These are phyloP conservation scores for Chaitophorus viminalis DNA, from an alignment of 2,888 invertebrate species.

Conservation along the genomic window DNA sequence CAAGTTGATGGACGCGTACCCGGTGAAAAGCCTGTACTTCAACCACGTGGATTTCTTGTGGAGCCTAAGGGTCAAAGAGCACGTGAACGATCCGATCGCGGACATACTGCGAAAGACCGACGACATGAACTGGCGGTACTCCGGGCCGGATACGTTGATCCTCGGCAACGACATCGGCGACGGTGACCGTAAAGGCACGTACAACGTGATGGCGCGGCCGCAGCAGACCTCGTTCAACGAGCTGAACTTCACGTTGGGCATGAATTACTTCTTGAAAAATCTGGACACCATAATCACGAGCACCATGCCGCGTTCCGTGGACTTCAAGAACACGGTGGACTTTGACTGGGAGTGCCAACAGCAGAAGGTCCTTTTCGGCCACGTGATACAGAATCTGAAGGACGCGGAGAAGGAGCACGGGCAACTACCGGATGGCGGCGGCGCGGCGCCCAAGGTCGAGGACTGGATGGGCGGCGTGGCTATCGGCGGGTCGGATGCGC, in stretches of 20 bases:
- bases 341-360: conserved; percentile 3
- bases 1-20: conserved; percentile 69
- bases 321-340: background rate
- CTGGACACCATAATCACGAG: conserved; percentile 31
- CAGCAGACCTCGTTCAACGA: background rate
- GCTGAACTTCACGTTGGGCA: background rate
- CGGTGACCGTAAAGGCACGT: background rate
- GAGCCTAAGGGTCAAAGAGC: conserved; percentile 64
- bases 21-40: conserved; percentile 71
- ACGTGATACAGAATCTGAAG: background rate
- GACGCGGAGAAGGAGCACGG: background rate
- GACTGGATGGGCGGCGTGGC: background rate
- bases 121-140: background rate
- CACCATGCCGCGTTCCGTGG: background rate
- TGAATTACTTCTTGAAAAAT: background rate
- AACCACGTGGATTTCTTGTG: conserved; percentile 79
- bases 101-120: conserved; percentile 23
- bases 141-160: background rate
- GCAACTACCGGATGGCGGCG: background rate
- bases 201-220: background rate
- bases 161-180: background rate
- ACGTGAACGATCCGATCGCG: conserved; percentile 31
- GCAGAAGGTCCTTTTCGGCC: conserved; percentile 7
- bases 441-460: background rate
- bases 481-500: background rate